phyloP scores from a whole-genome alignment of 2,113 vertebrate genomes.

The Actenoides hombroni region DNA sequence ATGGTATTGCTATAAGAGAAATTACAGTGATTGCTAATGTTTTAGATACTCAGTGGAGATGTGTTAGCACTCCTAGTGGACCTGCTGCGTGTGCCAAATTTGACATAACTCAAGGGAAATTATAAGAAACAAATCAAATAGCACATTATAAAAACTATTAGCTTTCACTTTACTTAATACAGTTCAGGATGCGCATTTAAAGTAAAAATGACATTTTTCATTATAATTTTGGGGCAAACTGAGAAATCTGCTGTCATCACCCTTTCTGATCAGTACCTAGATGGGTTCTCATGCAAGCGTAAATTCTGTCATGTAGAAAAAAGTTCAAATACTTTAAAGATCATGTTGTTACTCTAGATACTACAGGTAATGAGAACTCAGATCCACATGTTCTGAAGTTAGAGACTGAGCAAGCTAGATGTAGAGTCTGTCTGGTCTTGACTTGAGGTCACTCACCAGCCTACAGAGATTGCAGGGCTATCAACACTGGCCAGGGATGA shows the following conservation, averaged over 20 bases:
- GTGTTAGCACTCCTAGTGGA: slow-evolving; percentile 25
- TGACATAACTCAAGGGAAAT: slow-evolving; percentile 11
- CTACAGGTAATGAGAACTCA: neutral
- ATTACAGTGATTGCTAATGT: slow-evolving; percentile 1
- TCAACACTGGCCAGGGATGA: neutral
- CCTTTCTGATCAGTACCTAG: neutral
- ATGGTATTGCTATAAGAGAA: slow-evolving; percentile 29
- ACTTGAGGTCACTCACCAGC: neutral
- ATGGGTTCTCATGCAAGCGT: neutral
- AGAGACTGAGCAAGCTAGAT: neutral
- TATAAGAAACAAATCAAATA: slow-evolving; percentile 2
- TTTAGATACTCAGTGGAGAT: slow-evolving; percentile 32
- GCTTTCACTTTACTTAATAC: slow-evolving; percentile 1
- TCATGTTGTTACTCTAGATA: neutral
- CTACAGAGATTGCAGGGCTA: neutral
- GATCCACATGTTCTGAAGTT: neutral
- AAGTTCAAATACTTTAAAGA: neutral
- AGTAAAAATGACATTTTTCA: neutral
- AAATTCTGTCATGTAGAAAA: neutral
- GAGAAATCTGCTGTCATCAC: neutral
- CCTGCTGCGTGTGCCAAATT: slow-evolving; percentile 24
- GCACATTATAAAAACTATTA: neutral
- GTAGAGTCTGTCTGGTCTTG: neutral
- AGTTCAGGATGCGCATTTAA: neutral
- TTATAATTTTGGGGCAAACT: neutral